Percentiles rank a stretch among this genome's conserved stretches.
Conservation (phyloP, 2,888 invertebrate species). For the Linyphia triangularis region DNA sequence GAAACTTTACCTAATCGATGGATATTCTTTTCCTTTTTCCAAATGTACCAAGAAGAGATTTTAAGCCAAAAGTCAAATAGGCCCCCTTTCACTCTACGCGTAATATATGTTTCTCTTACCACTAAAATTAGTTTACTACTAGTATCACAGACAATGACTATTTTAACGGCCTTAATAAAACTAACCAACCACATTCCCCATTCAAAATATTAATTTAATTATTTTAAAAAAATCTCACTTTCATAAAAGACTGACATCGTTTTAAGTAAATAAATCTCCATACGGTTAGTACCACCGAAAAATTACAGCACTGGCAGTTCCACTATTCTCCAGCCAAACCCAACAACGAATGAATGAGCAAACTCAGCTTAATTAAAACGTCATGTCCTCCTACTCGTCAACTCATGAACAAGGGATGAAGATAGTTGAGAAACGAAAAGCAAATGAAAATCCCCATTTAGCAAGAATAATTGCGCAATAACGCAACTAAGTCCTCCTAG, state of each 20-base stretch:
- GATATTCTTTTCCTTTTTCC: too few relatives aligned
- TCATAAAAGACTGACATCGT: neutral
- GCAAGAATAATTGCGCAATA: constrained; percentile 62
- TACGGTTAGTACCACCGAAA: neutral
- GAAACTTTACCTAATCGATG: too few relatives aligned
- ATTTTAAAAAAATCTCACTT: neutral
- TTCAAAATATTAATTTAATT: neutral
- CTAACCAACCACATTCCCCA: neutral
- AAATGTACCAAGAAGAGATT: too few relatives aligned
- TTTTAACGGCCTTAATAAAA: too few relatives aligned
- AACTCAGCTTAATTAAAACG: constrained; percentile 33
- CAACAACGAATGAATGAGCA: neutral
- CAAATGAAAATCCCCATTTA: constrained; percentile 40
- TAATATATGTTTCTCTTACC: neutral
- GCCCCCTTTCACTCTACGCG: neutral
- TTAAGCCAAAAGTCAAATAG: neutral
- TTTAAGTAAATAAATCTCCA: neutral
- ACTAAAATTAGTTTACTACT: neutral
- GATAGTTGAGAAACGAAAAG: neutral
- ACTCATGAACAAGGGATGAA: constrained; percentile 20
- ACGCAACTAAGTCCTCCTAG: constrained; percentile 21
- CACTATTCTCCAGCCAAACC: neutral
- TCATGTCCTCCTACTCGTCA: neutral
- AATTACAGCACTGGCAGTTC: neutral
- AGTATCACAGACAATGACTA: neutral